A percentile compares a stretch with the other conserved stretches of the same genome.
Conservation (phyloP, 2,888 invertebrate species). For the Ormyrus thymus region DNA sequence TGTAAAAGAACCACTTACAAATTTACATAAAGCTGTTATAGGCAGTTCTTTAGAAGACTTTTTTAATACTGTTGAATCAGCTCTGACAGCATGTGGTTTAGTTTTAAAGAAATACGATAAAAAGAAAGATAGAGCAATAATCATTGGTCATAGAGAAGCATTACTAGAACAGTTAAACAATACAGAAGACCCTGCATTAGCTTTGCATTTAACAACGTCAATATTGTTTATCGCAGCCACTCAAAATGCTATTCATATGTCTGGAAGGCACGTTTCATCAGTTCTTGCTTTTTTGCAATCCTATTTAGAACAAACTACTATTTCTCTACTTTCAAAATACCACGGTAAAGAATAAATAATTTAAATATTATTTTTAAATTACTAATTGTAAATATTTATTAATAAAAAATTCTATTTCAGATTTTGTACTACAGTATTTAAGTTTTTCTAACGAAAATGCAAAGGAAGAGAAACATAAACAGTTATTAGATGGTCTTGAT, state of each 20-base stretch:
- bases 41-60: constrained; percentile 88
- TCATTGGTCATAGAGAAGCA: constrained; percentile 88
- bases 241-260: constrained; percentile 91
- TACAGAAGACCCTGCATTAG: constrained; percentile 86
- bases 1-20: constrained; percentile 80
- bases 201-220: constrained; percentile 85
- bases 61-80: constrained; percentile 83
- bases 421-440: constrained; percentile 80
- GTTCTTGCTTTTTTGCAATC: constrained; percentile 85
- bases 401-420: constrained; percentile 73
- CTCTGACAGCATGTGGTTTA: constrained; percentile 84
- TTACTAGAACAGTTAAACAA: constrained; percentile 86
- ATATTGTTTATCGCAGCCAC: constrained; percentile 88
- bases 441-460: constrained; percentile 76
- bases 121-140: constrained; percentile 86
- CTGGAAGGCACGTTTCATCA: constrained; percentile 92
- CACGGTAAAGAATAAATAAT: constrained; percentile 81
- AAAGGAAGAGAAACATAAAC: constrained; percentile 76
- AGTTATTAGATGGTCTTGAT: constrained; percentile 76
- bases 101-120: constrained; percentile 92
- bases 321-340: constrained; percentile 81
- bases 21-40: constrained; percentile 82
- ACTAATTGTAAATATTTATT: constrained; percentile 9
- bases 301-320: constrained; percentile 82
- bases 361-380: constrained; percentile 12